Conservation (phyloP, 2,888 invertebrate genomes). For the Leucoma salicis region DNA sequence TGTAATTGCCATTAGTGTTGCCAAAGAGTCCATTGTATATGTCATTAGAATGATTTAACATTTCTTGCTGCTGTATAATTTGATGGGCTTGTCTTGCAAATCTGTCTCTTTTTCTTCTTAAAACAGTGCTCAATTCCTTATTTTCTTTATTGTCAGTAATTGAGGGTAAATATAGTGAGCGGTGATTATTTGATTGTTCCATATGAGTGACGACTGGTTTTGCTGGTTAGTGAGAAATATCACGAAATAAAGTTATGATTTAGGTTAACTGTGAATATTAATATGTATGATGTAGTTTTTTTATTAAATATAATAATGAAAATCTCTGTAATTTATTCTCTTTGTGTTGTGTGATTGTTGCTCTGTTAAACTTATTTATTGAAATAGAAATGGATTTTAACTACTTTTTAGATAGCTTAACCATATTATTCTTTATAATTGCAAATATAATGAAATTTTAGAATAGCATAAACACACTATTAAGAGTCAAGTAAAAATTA, state of each 20-base stretch:
- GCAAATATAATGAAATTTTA: background rate
- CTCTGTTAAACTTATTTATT: too few species aligned
- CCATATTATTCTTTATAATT: too few species aligned
- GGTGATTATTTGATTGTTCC: constrained; percentile 36
- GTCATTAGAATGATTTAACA: constrained; percentile 57
- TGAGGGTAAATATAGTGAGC: constrained; percentile 48
- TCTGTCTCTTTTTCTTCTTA: constrained; percentile 90
- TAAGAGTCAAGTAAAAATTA: background rate
- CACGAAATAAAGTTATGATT: constrained; percentile 36
- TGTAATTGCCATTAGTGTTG: constrained; percentile 17
- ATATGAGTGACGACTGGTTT: constrained; percentile 47
- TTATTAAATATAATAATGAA: too few species aligned
- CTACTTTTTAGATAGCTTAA: too few species aligned
- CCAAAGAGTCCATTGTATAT: constrained; percentile 51
- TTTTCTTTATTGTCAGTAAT: constrained; percentile 65
- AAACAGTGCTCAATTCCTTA: constrained; percentile 90
- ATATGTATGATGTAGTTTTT: background rate
- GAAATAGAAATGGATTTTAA: too few species aligned
- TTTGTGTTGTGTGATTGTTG: too few species aligned
- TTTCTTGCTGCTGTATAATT: constrained; percentile 90
- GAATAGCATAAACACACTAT: background rate
- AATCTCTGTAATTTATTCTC: too few species aligned
- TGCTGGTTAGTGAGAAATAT: constrained; percentile 64
- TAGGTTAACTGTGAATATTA: background rate
- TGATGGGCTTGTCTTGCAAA: constrained; percentile 93